phyloP scores from a whole-genome alignment of 2,113 vertebrate species.

The Opisthocomus hoazin region DNA sequence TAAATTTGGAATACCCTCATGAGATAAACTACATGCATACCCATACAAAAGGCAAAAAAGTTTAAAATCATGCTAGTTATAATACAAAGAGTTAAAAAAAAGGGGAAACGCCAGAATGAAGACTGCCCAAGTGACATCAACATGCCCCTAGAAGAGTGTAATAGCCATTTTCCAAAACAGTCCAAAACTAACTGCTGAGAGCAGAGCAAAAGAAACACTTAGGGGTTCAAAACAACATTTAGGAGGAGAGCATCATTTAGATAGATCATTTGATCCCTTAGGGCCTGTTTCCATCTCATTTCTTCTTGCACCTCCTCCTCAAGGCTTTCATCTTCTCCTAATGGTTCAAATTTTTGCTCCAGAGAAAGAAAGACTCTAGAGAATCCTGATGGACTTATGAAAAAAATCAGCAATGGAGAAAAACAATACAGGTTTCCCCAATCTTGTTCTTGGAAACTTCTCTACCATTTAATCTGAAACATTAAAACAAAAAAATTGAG shows the following conservation, averaged over 20 bases:
- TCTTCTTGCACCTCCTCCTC: constrained; percentile 1
- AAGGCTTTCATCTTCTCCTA: background rate
- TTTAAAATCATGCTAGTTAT: background rate
- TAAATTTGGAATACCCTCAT: background rate
- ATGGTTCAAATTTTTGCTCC: constrained; percentile 22
- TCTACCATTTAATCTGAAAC: constrained; percentile 44
- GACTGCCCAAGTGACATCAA: background rate
- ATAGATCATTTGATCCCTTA: background rate
- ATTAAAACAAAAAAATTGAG: constrained; percentile 48
- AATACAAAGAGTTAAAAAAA: background rate
- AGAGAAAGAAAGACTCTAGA: constrained; percentile 11
- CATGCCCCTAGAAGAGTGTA: background rate
- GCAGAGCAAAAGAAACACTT: background rate
- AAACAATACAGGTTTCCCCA: constrained; percentile 11
- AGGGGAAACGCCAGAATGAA: background rate
- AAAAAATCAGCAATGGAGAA: constrained; percentile 28
- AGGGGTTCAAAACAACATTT: background rate
- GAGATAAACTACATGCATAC: background rate
- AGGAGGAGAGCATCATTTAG: background rate
- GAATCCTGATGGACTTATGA: background rate
- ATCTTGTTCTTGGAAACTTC: constrained; percentile 53
- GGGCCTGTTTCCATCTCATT: constrained; percentile 22
- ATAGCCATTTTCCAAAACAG: background rate
- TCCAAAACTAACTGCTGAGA: background rate
- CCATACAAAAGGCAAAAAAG: background rate